These are phyloP conservation scores for Drosophila insularis DNA, from an alignment of 1,140 invertebrate genomes.

Conservation along the genomic window DNA sequence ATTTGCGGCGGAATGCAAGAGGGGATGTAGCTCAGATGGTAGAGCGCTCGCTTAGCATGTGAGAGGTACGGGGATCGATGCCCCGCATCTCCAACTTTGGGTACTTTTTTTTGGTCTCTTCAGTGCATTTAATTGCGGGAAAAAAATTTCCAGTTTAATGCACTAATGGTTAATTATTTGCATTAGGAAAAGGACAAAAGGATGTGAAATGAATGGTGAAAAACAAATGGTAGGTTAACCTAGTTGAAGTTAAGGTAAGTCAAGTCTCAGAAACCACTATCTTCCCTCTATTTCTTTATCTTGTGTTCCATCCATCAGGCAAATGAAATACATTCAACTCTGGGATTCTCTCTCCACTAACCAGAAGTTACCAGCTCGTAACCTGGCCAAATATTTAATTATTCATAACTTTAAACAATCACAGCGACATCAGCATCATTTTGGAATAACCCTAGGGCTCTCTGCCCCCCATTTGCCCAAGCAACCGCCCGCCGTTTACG, in stretches of 20 bases:
- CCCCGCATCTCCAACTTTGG: conserved; percentile 84
- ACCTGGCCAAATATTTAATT: conserved; percentile 82
- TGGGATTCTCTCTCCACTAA: background rate
- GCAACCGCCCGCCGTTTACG: conserved; percentile 42
- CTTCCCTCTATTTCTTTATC: background rate
- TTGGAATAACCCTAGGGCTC: conserved; percentile 57
- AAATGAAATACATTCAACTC: conserved; percentile 28
- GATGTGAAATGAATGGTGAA: background rate
- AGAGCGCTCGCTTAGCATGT: conserved; percentile 93
- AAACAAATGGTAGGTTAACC: background rate
- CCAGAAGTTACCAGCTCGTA: conserved; percentile 38
- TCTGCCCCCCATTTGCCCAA: conserved; percentile 2
- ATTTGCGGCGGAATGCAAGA: background rate
- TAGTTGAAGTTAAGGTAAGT: background rate
- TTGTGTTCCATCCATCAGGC: conserved; percentile 31
- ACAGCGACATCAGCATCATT: conserved; percentile 69
- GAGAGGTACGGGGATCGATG: conserved; percentile 92
- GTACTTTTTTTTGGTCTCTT: conserved; percentile 22
- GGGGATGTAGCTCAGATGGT: conserved; percentile 92
- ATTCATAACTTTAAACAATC: conserved; percentile 82
- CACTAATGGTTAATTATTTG: conserved; percentile 47
- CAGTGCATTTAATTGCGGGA: conserved; percentile 39
- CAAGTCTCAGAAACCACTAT: background rate
- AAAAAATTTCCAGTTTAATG: conserved; percentile 44
- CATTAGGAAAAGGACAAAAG: conserved; percentile 27